Conservation (phyloP, 2,113 vertebrate genomes). For the Erythrocercus mccallii region DNA sequence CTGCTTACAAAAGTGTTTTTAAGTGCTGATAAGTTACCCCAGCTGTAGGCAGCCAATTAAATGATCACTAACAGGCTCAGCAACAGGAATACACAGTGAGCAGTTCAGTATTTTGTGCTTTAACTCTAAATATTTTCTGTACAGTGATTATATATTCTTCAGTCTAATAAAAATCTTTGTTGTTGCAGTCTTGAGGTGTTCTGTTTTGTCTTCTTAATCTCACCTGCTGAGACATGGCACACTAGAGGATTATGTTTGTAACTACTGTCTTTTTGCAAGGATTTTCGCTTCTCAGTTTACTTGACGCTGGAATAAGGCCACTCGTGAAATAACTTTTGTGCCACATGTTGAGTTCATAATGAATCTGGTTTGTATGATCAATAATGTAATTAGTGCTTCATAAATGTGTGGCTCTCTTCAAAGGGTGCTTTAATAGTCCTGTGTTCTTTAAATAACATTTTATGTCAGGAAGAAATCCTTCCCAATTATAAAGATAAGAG, state of each 20-base stretch:
- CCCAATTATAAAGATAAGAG: not conserved
- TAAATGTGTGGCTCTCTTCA: not conserved
- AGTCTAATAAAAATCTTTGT: slow-evolving; percentile 50
- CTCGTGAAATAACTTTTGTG: not conserved
- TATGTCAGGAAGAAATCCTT: not conserved
- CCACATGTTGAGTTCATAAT: slow-evolving; percentile 4
- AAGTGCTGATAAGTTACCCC: not conserved
- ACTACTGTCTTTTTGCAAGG: not conserved
- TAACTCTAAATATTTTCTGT: slow-evolving; percentile 29
- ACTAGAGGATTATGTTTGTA: not conserved
- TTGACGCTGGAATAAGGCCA: not conserved
- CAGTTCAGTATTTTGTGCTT: not conserved
- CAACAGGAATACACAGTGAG: not conserved
- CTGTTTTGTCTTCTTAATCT: slow-evolving; percentile 9
- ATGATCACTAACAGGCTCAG: not conserved
- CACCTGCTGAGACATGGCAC: not conserved
- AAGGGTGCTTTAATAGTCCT: not conserved
- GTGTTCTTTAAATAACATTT: not conserved
- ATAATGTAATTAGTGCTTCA: not conserved
- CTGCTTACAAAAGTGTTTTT: slow-evolving; percentile 17
- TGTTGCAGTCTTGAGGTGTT: not conserved
- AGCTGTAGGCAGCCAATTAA: slow-evolving; percentile 15
- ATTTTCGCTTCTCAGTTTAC: not conserved
- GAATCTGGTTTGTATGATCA: slow-evolving; percentile 10
- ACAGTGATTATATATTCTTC: slow-evolving; percentile 5